Conservation (phyloP, 2,888 invertebrate species). For the Minunthozetes semirufus region DNA sequence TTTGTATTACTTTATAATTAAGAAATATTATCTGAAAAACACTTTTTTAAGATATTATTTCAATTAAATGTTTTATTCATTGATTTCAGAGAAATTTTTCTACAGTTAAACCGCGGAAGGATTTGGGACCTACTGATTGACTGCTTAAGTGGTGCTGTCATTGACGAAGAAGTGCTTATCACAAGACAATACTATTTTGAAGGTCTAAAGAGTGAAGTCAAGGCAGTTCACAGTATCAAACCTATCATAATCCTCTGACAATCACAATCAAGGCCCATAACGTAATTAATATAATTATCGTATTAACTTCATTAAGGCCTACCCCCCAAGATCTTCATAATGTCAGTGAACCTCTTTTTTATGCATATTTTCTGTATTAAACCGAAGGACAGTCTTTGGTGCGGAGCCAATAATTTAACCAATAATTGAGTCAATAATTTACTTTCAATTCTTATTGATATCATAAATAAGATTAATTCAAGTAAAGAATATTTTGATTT, state of each 20-base stretch:
- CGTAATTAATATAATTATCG: background rate
- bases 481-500: too few species aligned
- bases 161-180: background rate
- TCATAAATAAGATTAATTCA: too few species aligned
- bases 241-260: background rate
- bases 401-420: background rate
- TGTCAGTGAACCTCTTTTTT: background rate
- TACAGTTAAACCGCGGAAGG: background rate
- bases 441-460: too few species aligned
- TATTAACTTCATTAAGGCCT: background rate
- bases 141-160: background rate
- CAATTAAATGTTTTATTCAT: too few species aligned
- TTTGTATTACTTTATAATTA: too few species aligned
- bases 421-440: background rate
- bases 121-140: background rate
- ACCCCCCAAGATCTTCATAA: background rate
- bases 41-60: too few species aligned
- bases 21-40: too few species aligned
- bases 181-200: background rate
- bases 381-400: slow-evolving; percentile 9
- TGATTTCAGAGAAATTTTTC: too few species aligned
- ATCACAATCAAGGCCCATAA: too few species aligned
- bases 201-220: background rate
- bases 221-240: slow-evolving; percentile 1
- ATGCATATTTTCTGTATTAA: background rate